Evolutionary conservation across 2,113 vertebrate species (phyloP).

Genomic region (Meles meles): DNA sequence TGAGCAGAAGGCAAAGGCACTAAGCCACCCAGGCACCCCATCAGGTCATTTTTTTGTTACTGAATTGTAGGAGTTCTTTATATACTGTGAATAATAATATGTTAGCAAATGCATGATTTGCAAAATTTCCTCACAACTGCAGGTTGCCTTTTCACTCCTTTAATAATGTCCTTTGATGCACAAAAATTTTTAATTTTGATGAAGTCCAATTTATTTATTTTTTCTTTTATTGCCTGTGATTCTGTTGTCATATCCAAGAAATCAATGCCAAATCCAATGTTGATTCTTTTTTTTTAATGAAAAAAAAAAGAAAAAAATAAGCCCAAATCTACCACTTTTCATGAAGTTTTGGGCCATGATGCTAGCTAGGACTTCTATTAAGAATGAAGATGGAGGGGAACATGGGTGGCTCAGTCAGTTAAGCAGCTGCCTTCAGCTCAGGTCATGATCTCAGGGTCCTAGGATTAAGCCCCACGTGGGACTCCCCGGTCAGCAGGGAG

Average conservation of each 20-base stretch:
- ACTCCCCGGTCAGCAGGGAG: not conserved
- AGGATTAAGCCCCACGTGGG: accelerated
- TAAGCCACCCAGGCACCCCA: not conserved
- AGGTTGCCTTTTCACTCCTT: not conserved
- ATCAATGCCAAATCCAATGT: not conserved
- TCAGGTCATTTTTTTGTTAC: not conserved
- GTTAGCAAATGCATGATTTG: not conserved
- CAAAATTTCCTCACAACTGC: not conserved
- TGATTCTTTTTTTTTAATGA: not conserved
- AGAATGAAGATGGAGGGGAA: not conserved
- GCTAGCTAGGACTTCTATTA: not conserved
- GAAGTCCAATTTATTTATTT: not conserved
- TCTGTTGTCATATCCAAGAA: not conserved
- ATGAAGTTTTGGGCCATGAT: not conserved
- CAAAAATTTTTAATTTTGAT: not conserved
- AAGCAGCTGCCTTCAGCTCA: not conserved
- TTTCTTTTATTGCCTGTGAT: not conserved
- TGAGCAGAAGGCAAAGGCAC: no score
- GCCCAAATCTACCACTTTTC: not conserved
- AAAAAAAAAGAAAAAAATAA: not conserved
- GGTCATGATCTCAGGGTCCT: not conserved
- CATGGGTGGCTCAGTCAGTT: not conserved
- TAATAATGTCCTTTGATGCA: not conserved
- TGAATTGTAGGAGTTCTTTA: not conserved
- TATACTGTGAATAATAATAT: not conserved